phyloP scores from a whole-genome alignment of 2,113 vertebrate genomes.

The Romanogobio albipinnatus region DNA sequence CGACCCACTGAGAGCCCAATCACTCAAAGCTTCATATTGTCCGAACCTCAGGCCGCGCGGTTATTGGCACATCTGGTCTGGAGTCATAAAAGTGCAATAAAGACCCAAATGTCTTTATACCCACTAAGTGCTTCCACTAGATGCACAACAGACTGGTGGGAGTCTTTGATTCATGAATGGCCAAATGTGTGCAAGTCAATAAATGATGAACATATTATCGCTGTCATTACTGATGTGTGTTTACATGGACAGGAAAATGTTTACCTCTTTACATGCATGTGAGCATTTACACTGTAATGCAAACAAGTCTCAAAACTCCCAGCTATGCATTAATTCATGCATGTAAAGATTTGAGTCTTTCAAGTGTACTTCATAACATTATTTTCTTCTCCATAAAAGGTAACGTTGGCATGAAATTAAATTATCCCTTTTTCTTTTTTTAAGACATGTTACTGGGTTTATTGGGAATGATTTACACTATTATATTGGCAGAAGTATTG shows the following conservation, averaged over 20 bases:
- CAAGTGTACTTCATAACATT: too few relatives aligned
- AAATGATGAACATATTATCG: not conserved
- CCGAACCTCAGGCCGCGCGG: not conserved
- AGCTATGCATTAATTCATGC: not conserved
- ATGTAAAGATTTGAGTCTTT: too few relatives aligned
- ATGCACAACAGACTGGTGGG: not conserved
- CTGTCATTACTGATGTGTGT: not conserved
- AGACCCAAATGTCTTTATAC: slow-evolving; percentile 8
- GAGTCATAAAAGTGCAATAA: slow-evolving; percentile 24
- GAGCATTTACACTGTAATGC: not conserved
- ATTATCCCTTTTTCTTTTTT: too few relatives aligned
- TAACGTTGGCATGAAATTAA: too few relatives aligned
- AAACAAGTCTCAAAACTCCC: not conserved
- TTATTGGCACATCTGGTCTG: slow-evolving; percentile 27
- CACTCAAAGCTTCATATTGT: slow-evolving; percentile 3
- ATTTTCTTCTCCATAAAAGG: too few relatives aligned
- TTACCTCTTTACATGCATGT: not conserved
- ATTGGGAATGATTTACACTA: too few relatives aligned
- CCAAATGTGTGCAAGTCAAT: not conserved
- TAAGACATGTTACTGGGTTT: too few relatives aligned
- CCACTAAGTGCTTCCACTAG: not conserved
- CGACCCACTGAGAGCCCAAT: not conserved
- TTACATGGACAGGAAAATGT: not conserved
- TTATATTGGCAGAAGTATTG: too few relatives aligned
- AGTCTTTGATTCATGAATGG: not conserved